Evolutionary conservation across 2,113 vertebrate genomes (phyloP).

Genomic region (Semnopithecus entellus): DNA sequence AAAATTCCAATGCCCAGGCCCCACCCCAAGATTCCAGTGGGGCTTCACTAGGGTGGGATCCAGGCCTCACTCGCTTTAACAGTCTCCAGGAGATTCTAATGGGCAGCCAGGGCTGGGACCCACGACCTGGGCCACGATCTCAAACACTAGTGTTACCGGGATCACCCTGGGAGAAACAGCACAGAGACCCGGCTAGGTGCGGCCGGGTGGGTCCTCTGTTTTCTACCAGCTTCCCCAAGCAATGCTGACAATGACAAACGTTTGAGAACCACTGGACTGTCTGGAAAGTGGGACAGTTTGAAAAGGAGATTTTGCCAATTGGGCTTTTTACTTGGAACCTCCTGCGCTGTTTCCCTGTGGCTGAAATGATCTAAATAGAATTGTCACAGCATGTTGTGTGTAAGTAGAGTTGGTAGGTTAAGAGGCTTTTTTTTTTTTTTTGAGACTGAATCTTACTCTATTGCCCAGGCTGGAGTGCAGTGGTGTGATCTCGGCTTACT

Average conservation of each 20-base stretch:
- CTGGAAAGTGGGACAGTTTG: background rate
- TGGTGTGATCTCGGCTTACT: too few species aligned
- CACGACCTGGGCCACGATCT: accelerated
- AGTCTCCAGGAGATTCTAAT: background rate
- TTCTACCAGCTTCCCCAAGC: background rate
- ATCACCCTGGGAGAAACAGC: background rate
- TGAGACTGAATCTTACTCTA: too few species aligned
- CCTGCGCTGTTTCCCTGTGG: background rate
- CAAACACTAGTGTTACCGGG: accelerated
- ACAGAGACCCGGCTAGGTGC: background rate
- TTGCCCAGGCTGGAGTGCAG: too few species aligned
- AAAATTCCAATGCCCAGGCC: background rate
- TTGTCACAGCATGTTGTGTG: background rate
- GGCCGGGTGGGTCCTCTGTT: background rate
- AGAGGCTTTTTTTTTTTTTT: background rate
- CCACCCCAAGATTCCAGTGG: background rate
- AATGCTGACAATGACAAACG: background rate
- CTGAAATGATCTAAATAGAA: background rate
- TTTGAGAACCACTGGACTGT: background rate
- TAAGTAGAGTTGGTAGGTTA: background rate
- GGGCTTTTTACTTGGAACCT: background rate
- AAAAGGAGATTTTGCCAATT: background rate
- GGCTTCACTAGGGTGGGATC: background rate
- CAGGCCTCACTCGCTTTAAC: background rate
- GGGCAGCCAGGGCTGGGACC: background rate